A percentile compares a stretch with the other conserved stretches of the same genome.
These are phyloP conservation scores for Atethmia centrago DNA, from an alignment of 2,888 invertebrate genomes.

Conservation along the genomic window DNA sequence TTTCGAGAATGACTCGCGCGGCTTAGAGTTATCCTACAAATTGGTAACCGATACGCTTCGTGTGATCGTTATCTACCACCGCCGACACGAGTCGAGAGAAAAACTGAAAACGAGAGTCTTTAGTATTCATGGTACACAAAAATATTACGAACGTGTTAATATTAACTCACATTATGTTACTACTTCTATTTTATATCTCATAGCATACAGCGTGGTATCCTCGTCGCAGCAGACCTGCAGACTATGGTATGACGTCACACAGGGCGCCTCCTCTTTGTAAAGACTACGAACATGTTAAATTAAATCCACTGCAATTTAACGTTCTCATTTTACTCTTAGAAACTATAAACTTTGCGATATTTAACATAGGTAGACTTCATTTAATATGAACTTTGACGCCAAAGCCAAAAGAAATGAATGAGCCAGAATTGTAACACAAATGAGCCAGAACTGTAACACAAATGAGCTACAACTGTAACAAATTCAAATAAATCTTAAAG, in stretches of 20 bases:
- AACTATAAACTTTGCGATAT: too few relatives aligned
- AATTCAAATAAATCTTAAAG: too few relatives aligned
- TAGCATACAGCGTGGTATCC: too few relatives aligned
- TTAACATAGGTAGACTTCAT: too few relatives aligned
- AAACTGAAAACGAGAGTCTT: background rate
- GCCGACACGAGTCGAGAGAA: background rate
- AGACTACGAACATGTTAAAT: slow-evolving; percentile 5
- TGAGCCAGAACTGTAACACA: too few relatives aligned
- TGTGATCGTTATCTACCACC: slow-evolving; percentile 1
- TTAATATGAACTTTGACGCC: too few relatives aligned
- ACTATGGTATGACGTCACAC: background rate
- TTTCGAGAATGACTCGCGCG: slow-evolving; percentile 16
- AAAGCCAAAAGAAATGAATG: too few relatives aligned
- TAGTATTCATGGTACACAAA: background rate
- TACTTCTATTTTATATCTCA: too few relatives aligned
- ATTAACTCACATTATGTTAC: background rate
- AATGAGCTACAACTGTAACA: too few relatives aligned
- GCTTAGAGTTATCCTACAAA: slow-evolving; percentile 12
- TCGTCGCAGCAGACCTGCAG: background rate
- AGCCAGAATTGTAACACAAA: too few relatives aligned
- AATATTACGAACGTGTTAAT: background rate
- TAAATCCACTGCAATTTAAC: slow-evolving; percentile 1
- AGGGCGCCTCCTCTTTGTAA: background rate
- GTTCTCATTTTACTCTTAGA: background rate
- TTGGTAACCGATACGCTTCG: slow-evolving; percentile 15